Conservation (phyloP, 2,113 vertebrate genomes). For the Edolisoma coerulescens region DNA sequence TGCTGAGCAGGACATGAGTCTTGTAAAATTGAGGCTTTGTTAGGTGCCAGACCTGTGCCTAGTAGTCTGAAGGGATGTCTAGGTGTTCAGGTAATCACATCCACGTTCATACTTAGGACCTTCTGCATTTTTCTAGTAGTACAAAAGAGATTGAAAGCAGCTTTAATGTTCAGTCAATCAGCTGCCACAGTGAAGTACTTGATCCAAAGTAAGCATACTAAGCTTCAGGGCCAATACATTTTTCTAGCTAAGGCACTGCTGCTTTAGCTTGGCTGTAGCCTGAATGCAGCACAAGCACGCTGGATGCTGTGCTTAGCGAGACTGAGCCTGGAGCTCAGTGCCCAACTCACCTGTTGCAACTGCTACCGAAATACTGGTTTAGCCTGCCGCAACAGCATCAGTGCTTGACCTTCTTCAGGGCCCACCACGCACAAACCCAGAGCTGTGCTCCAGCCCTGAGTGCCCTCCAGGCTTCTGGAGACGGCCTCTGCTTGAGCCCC, state of each 20-base stretch:
- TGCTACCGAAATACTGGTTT: background rate
- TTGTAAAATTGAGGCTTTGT: background rate
- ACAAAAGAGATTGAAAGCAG: background rate
- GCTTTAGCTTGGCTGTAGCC: background rate
- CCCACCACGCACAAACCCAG: rapidly evolving
- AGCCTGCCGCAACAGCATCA: background rate
- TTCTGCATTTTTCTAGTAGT: background rate
- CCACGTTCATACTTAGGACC: background rate
- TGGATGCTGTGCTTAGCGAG: background rate
- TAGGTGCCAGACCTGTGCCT: background rate
- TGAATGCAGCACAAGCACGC: background rate
- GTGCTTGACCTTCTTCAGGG: background rate
- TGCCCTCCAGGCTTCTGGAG: background rate
- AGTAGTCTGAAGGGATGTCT: background rate
- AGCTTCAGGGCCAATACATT: background rate
- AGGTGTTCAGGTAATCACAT: background rate
- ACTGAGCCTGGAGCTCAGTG: background rate
- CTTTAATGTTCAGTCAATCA: background rate
- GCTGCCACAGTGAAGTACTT: background rate
- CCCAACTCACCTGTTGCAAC: background rate
- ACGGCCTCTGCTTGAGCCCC: background rate
- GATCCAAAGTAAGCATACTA: background rate
- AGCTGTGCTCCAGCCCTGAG: rapidly evolving
- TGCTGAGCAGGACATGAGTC: background rate
- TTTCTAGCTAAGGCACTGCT: background rate